These are phyloP conservation scores for Lycorma delicatula DNA, from an alignment of 1,140 invertebrate species.

Conservation along the genomic window DNA sequence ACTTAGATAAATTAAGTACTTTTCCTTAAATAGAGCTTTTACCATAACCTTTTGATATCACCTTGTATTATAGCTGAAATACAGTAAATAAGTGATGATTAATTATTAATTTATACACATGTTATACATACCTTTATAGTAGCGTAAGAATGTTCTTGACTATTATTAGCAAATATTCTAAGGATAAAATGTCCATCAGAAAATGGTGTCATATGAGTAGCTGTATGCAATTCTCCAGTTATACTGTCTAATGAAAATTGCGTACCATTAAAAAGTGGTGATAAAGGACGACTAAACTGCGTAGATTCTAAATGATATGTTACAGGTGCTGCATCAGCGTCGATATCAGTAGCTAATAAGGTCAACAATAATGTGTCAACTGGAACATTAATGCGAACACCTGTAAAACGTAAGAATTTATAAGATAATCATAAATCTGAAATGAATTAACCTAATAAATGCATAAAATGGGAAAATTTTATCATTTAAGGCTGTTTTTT, in stretches of 20 bases:
- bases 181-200: slow-evolving; percentile 61
- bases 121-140: slow-evolving; percentile 48
- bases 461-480: no score
- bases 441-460: no score
- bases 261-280: slow-evolving; percentile 28
- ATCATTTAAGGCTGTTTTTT: no score
- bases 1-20: no score
- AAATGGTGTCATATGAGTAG: slow-evolving; percentile 55
- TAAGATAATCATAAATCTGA: no score
- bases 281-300: slow-evolving; percentile 45
- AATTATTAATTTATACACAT: no score
- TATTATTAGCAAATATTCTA: slow-evolving; percentile 55
- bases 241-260: slow-evolving; percentile 49
- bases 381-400: slow-evolving; percentile 65
- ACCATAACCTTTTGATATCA: no score
- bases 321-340: slow-evolving; percentile 54
- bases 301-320: slow-evolving; percentile 53
- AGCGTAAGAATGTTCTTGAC: slow-evolving; percentile 42
- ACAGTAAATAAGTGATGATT: no score
- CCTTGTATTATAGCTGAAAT: no score
- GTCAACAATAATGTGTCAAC: slow-evolving; percentile 59
- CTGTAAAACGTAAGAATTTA: slow-evolving; percentile 27
- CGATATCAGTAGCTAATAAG: slow-evolving; percentile 55
- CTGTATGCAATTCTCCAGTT: slow-evolving; percentile 60
- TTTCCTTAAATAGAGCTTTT: no score